phyloP scores from a whole-genome alignment of 2,113 vertebrate genomes.

The Labeo rohita region DNA sequence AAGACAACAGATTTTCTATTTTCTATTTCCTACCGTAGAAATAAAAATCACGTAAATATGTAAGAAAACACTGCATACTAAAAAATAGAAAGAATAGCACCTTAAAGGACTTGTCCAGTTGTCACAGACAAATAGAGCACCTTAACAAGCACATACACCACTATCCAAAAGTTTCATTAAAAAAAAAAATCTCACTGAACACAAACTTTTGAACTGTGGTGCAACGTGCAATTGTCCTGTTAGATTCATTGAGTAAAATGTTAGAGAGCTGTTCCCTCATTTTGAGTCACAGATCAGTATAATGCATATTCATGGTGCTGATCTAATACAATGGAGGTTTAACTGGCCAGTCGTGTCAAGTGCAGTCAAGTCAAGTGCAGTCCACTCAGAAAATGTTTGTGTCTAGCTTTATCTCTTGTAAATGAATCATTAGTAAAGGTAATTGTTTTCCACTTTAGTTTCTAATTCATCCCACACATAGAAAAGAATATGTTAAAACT shows the following conservation, averaged over 20 bases:
- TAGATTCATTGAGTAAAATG: neutral
- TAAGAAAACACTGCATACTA: conserved; percentile 6
- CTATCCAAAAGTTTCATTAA: neutral
- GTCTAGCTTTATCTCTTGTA: neutral
- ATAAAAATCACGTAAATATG: neutral
- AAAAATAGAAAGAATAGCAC: conserved; percentile 45
- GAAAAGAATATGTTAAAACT: neutral
- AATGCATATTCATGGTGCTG: neutral
- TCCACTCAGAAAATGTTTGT: neutral
- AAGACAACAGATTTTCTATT: neutral
- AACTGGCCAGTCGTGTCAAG: neutral
- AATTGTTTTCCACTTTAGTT: neutral
- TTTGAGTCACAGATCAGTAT: neutral
- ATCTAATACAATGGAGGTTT: neutral
- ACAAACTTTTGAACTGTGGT: neutral
- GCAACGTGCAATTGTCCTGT: neutral
- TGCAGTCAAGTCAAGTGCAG: neutral
- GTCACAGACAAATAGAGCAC: conserved; percentile 46
- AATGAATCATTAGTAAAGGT: neutral
- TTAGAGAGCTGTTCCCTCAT: neutral
- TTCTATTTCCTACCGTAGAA: neutral
- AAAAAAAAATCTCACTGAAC: neutral
- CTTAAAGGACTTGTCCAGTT: conserved; percentile 39
- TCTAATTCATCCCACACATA: conserved; percentile 9
- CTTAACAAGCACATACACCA: neutral